Evolutionary conservation across 2,113 vertebrate genomes (phyloP).

Genomic region (Mobula hypostoma): DNA sequence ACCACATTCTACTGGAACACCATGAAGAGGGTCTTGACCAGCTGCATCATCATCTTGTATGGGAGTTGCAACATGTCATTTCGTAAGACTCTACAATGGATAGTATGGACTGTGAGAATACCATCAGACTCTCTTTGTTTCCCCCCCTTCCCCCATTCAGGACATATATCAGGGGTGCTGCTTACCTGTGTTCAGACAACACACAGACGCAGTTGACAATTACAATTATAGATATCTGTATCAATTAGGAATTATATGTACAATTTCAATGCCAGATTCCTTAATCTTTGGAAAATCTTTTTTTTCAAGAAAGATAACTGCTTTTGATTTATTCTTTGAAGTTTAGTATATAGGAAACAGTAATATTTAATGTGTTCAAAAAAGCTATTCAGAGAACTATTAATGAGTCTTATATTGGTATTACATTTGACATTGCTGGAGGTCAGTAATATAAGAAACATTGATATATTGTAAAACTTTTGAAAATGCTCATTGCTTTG

Average conservation of each 20-base stretch:
- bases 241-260: too few relatives aligned
- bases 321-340: slow-evolving; percentile 14
- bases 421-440: neutral
- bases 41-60: too few relatives aligned
- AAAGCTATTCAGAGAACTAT: neutral
- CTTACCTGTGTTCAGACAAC: too few relatives aligned
- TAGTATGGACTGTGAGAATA: too few relatives aligned
- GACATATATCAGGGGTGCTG: too few relatives aligned
- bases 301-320: neutral
- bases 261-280: neutral
- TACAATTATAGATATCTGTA: neutral
- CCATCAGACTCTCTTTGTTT: too few relatives aligned
- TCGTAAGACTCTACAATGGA: too few relatives aligned
- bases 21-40: too few relatives aligned
- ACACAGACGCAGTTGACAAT: neutral
- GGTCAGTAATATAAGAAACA: neutral
- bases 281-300: neutral
- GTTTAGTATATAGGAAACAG: neutral
- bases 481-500: neutral
- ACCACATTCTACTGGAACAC: too few relatives aligned
- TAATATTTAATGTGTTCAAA: neutral
- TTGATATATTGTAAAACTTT: neutral
- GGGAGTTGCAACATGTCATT: too few relatives aligned
- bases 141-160: too few relatives aligned
- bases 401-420: neutral